phyloP scores from a whole-genome alignment of 2,113 vertebrate species.

The Microcebus ravelobensis region DNA sequence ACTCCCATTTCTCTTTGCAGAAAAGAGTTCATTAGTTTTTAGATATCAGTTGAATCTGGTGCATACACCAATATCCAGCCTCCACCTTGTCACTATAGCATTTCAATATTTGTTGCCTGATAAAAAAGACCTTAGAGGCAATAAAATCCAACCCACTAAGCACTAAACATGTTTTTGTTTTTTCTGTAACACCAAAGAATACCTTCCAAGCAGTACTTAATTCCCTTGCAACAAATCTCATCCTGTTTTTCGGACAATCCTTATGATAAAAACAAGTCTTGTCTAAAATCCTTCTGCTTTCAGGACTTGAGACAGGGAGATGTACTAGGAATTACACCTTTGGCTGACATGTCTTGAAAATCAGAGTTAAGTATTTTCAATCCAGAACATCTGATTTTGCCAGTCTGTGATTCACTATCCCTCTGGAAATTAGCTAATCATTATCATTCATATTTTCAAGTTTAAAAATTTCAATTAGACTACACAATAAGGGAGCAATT shows the following conservation, averaged over 20 bases:
- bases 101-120: background rate
- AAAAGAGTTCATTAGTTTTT: background rate
- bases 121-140: background rate
- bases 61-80: too few species aligned
- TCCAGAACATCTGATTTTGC: background rate
- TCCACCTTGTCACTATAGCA: accelerated
- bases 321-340: background rate
- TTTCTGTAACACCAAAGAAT: background rate
- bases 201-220: background rate
- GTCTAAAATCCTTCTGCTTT: background rate
- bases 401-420: background rate
- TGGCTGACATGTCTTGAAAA: background rate
- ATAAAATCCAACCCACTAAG: background rate
- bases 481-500: background rate
- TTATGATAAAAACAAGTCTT: background rate
- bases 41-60: background rate
- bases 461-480: background rate
- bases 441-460: background rate
- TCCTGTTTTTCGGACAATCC: background rate
- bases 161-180: background rate
- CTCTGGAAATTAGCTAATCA: background rate
- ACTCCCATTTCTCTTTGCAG: background rate
- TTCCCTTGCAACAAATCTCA: background rate
- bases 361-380: background rate
- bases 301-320: background rate